phyloP scores from a whole-genome alignment of 2,888 invertebrate species.

The Dryococelus australis region DNA sequence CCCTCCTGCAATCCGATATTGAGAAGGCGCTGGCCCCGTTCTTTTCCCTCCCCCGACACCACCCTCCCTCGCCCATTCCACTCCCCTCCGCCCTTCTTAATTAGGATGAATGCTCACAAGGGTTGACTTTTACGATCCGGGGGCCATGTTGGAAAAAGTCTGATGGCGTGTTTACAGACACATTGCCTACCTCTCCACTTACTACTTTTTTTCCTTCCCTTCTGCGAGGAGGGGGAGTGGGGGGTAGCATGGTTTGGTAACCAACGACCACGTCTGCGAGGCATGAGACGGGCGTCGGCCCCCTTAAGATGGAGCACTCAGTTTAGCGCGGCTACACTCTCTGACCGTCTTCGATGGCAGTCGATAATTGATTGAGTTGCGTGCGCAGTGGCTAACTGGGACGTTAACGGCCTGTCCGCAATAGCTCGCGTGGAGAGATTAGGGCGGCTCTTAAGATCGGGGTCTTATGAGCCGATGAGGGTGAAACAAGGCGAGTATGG shows the following conservation, averaged over 20 bases:
- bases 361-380: background rate
- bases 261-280: background rate
- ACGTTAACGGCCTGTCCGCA: no score
- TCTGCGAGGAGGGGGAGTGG: background rate
- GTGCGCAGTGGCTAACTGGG: no score
- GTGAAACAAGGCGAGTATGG: no score
- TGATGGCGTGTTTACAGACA: conserved; percentile 49
- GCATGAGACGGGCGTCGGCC: no score
- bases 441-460: no score
- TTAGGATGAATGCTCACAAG: conserved; percentile 59
- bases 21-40: background rate
- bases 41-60: background rate
- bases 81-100: conserved; percentile 53
- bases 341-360: background rate
- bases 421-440: no score
- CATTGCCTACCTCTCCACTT: conserved; percentile 22
- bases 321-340: background rate
- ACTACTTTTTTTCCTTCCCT: background rate
- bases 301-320: background rate
- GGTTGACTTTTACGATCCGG: conserved; percentile 59
- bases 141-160: conserved; percentile 53
- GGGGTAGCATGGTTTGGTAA: background rate
- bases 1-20: no score
- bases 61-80: conserved; percentile 47
- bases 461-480: no score